Evolutionary conservation across 2,113 vertebrate genomes (phyloP).

Genomic region (Corythoichthys haematopterus): DNA sequence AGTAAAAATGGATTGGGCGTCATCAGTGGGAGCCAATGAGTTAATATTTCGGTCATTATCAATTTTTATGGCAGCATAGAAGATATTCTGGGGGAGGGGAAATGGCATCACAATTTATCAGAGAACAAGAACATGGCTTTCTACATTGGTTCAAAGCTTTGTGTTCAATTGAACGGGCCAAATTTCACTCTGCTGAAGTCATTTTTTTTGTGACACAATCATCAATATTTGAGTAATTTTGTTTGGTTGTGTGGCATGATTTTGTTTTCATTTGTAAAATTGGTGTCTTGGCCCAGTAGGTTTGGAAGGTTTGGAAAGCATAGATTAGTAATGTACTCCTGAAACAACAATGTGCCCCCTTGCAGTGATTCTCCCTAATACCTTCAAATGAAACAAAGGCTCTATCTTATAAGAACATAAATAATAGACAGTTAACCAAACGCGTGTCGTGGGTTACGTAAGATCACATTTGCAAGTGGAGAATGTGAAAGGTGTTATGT

Average conservation of each 20-base stretch:
- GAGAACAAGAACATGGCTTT: too few species aligned
- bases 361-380: conserved; percentile 22
- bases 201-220: not conserved
- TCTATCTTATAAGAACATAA: not conserved
- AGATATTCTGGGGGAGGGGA: too few species aligned
- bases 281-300: not conserved
- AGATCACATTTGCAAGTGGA: conserved; percentile 20
- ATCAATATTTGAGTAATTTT: not conserved
- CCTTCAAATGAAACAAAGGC: conserved; percentile 33
- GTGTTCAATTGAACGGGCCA: not conserved
- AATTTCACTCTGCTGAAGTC: not conserved
- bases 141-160: not conserved
- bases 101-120: too few species aligned
- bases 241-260: not conserved
- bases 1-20: too few species aligned
- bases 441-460: conserved; percentile 25
- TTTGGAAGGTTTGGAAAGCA: not conserved
- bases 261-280: not conserved
- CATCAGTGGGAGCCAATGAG: too few species aligned
- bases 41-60: too few species aligned
- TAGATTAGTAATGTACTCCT: conserved; percentile 20
- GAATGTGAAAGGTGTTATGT: conserved; percentile 25
- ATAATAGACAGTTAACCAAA: conserved; percentile 19
- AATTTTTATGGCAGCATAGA: too few species aligned
- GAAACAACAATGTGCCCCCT: conserved; percentile 30